These are phyloP conservation scores for Spodoptera frugiperda DNA, from an alignment of 1,140 invertebrate genomes.

Conservation along the genomic window DNA sequence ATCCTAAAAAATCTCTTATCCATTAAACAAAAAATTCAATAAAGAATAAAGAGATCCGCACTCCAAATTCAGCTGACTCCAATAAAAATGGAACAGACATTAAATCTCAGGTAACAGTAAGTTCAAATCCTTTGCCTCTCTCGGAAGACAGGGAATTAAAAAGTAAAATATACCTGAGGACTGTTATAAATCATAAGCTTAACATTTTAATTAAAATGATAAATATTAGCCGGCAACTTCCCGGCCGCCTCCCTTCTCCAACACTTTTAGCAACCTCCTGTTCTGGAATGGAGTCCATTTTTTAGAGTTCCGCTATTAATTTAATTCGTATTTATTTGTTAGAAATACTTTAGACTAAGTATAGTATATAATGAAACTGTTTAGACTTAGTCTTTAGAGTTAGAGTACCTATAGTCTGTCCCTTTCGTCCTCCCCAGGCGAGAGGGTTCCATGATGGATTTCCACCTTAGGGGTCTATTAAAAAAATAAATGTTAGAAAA, in stretches of 20 bases:
- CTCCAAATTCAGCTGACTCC: slow-evolving; percentile 4
- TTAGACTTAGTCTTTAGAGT: no score
- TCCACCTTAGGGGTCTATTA: no score
- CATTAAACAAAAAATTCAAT: background rate
- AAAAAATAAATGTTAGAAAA: no score
- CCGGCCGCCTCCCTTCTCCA: slow-evolving; percentile 11
- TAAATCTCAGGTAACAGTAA: slow-evolving; percentile 22
- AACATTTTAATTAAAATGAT: slow-evolving; percentile 46
- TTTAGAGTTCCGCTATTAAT: no score
- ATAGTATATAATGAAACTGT: no score
- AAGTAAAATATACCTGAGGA: slow-evolving; percentile 44
- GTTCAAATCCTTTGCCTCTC: slow-evolving; percentile 36
- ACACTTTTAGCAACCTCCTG: background rate
- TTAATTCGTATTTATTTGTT: no score
- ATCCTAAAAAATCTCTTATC: no score
- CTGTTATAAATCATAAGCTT: slow-evolving; percentile 40
- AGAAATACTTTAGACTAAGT: no score
- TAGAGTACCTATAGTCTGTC: no score
- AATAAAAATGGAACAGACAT: background rate
- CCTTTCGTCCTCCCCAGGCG: no score
- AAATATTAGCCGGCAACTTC: slow-evolving; percentile 37
- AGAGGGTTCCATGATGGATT: no score
- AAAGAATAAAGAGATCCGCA: background rate
- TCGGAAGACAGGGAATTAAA: slow-evolving; percentile 41
- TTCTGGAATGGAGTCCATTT: no score